Evolutionary conservation across 2,888 invertebrate species (phyloP).

Genomic region (Diaphora mendica): DNA sequence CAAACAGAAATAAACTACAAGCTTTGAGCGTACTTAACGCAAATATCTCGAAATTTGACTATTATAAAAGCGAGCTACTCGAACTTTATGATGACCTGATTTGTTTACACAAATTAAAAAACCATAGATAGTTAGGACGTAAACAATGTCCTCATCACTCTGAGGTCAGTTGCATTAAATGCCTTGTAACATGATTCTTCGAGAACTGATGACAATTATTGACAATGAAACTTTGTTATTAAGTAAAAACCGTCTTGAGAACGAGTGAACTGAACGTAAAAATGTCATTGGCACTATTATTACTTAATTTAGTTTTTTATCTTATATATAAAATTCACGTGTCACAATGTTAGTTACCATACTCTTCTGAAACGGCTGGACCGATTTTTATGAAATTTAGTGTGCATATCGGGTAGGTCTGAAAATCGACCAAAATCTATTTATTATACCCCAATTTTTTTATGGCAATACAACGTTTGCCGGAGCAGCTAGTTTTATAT

Average conservation of each 20-base stretch:
- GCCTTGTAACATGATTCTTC: conserved; percentile 41
- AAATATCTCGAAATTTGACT: conserved; percentile 14
- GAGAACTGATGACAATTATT: conserved; percentile 47
- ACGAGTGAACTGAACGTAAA: conserved; percentile 20
- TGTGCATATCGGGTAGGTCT: no score
- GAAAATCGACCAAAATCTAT: no score
- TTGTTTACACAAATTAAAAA: conserved; percentile 35
- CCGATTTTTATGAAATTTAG: no score
- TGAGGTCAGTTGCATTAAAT: conserved; percentile 47
- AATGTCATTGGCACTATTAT: no score
- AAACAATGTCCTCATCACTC: conserved; percentile 29
- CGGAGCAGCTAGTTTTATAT: no score
- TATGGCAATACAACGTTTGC: no score
- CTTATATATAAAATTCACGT: no score
- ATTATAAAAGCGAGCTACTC: conserved; percentile 21
- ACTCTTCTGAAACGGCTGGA: no score
- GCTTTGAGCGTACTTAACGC: conserved; percentile 10
- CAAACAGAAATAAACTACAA: conserved; percentile 39
- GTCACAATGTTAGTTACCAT: no score
- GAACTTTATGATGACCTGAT: conserved; percentile 26
- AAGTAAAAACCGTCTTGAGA: conserved; percentile 15
- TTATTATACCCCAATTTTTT: no score
- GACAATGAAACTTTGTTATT: conserved; percentile 34
- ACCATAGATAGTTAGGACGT: conserved; percentile 33
- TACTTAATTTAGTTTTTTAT: no score